Base-by-base conservation (phyloP, 2,888 invertebrate genomes). In the Desoria tigrina region DNA sequence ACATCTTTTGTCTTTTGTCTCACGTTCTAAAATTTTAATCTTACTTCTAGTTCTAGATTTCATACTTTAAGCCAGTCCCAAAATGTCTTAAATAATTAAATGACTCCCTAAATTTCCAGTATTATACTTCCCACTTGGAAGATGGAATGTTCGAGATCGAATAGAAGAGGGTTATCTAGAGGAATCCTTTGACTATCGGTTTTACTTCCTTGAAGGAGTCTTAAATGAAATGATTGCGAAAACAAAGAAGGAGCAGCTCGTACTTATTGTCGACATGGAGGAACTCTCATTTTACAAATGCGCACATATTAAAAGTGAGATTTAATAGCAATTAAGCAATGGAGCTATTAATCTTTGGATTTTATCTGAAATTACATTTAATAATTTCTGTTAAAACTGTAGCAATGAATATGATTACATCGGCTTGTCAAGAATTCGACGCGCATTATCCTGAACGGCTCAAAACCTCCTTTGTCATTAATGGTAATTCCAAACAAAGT, bases 81-180 rank as follows among this genome's bases (percentile, higher is more conserved):
- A n/a, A n/a, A n/a, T n/a, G n/a, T 39, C 39, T 16, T 49, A 7
- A 49, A 49, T 49, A n/a, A 21, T 49, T 7, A 49, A n/a, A n/a
- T n/a, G n/a, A n/a, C n/a, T n/a, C n/a, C n/a, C n/a, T 26, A 24
- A 7, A 27, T 28, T 32, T 55, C 16, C 14, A 55, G 55, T 55
- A 3, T n/a, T 55, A n/a, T 55, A 55, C 24, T 18, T 9, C 18
- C 55, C 55, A 4, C 55, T 55, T 9, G 55, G 55, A 27, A 4
- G 37, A 11, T 55, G 55, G 55, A 55, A 55, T 32, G 32, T 55
- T 18, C 14, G 55, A 32, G 55, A 55, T 32, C 28, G 55, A n/a
- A 27, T 55, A 7, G 24, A 55, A n/a, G 55, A 55, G n/a, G 55
- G 55, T 3, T 32, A 32, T 18, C 21, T 28, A 7, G 32, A 55